Conservation (phyloP, 2,888 invertebrate species). For the Arge pagana region DNA sequence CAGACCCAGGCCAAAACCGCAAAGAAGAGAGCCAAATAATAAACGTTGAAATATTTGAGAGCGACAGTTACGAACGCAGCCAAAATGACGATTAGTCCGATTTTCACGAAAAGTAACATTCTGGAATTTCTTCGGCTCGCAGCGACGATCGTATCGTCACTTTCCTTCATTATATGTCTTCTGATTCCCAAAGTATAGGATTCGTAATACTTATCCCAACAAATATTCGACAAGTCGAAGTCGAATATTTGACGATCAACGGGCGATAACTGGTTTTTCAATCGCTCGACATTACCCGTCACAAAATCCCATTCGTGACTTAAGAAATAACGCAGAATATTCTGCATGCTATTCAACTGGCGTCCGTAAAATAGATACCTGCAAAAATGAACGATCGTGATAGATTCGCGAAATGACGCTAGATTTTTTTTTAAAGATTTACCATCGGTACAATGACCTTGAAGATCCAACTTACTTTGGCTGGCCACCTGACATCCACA, state of each 20-base stretch:
- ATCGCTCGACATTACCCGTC: constrained; percentile 51
- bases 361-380: constrained; percentile 62
- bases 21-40: too few species aligned
- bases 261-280: constrained; percentile 47
- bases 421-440: too few species aligned
- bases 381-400: constrained; percentile 33
- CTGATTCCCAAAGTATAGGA: constrained; percentile 6
- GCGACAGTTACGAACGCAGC: too few species aligned
- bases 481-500: constrained; percentile 57
- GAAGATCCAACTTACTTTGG: constrained; percentile 43
- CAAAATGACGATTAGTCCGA: too few species aligned
- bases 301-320: constrained; percentile 61
- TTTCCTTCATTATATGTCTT: constrained; percentile 10
- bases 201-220: constrained; percentile 7
- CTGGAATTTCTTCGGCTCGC: too few species aligned
- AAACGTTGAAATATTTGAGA: too few species aligned
- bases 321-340: constrained; percentile 63
- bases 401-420: too few species aligned
- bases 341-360: constrained; percentile 59
- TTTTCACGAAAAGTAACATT: too few species aligned
- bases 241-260: constrained; percentile 30
- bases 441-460: too few species aligned
- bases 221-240: constrained; percentile 13
- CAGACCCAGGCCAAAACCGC: too few species aligned
- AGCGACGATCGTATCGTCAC: constrained; percentile 3